Percentiles rank a stretch among this genome's conserved stretches.
Conservation (phyloP, 1,140 invertebrate species). For the Mercenaria mercenaria region DNA sequence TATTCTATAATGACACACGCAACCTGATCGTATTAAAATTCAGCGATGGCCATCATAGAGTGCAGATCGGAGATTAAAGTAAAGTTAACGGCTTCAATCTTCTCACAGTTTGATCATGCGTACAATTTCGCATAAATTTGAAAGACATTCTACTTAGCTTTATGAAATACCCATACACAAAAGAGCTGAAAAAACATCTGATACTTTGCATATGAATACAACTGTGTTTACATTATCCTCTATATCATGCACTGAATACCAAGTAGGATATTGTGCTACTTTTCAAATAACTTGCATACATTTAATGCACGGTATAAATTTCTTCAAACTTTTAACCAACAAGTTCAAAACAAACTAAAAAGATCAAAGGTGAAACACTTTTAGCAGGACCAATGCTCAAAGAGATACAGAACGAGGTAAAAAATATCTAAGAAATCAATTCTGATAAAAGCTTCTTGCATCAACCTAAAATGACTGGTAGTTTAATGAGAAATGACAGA, state of each 20-base stretch:
- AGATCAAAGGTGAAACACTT: too few species aligned
- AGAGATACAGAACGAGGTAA: too few species aligned
- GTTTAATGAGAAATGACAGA: too few species aligned
- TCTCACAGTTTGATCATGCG: not conserved
- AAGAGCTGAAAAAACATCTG: not conserved
- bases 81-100: not conserved
- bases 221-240: not conserved
- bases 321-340: too few species aligned
- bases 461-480: too few species aligned
- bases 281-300: not conserved
- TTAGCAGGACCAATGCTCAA: too few species aligned
- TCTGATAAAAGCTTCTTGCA: too few species aligned
- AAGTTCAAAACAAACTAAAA: too few species aligned
- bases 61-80: not conserved
- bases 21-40: slow-evolving; percentile 15
- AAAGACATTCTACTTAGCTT: not conserved
- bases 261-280: not conserved
- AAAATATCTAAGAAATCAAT: too few species aligned
- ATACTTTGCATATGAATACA: slow-evolving; percentile 19
- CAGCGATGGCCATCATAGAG: not conserved
- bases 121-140: not conserved
- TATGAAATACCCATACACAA: not conserved
- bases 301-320: too few species aligned
- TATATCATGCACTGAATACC: not conserved
- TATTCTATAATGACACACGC: not conserved